phyloP scores from a whole-genome alignment of 2,113 vertebrate species.

The Neomonachus schauinslandi region DNA sequence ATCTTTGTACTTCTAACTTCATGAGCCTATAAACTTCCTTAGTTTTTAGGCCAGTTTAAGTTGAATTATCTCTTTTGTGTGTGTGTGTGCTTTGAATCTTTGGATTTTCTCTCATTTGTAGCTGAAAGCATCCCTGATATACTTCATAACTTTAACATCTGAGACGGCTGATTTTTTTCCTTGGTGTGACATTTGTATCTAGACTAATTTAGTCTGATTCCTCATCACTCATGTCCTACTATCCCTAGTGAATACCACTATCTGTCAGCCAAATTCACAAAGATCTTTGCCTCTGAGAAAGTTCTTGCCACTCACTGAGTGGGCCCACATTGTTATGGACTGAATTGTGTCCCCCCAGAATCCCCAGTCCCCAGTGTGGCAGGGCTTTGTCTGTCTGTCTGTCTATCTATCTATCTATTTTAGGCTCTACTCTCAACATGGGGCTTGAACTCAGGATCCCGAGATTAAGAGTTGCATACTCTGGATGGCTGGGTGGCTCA shows the following conservation, averaged over 20 bases:
- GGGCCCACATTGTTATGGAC: background rate
- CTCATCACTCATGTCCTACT: background rate
- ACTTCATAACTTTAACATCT: background rate
- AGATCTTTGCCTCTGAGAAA: conserved; percentile 31
- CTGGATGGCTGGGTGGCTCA: background rate
- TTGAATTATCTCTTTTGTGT: background rate
- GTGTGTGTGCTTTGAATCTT: background rate
- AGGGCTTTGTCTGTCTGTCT: background rate
- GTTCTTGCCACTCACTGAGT: background rate
- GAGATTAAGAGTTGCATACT: background rate
- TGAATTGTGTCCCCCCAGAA: background rate
- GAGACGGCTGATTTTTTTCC: background rate
- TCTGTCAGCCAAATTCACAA: background rate
- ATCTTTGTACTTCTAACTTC: background rate
- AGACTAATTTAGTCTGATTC: background rate
- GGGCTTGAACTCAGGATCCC: background rate
- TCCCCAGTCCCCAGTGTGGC: background rate
- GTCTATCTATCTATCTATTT: background rate
- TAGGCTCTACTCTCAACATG: background rate
- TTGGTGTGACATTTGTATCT: background rate
- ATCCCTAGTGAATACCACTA: background rate
- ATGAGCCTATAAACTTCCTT: background rate
- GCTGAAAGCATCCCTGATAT: background rate
- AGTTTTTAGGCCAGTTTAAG: background rate
- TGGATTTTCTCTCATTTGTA: background rate